Evolutionary conservation across 1,140 invertebrate genomes (phyloP), one percentile per base, ranked within the genome.

Genomic region (Homarus americanus): DNA sequence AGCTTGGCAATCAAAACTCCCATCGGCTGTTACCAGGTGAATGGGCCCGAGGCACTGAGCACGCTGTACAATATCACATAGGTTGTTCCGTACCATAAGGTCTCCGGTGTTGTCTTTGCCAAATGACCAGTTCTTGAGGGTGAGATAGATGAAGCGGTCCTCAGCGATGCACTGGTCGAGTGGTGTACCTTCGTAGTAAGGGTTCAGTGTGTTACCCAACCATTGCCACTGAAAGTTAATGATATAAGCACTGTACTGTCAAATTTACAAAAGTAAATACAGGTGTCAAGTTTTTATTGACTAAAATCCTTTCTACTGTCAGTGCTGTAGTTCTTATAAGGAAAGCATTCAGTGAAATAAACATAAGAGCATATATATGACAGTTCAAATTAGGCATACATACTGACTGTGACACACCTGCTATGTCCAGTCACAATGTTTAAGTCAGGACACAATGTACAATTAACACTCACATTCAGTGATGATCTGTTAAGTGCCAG

Each of bases 151-250:
- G 79, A 99, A 97, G 15, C 97, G 95, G 93, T 99, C 98, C 94
- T 99, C 98, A 82, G 95, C 96, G 41, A 99, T 96, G 96, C 98
- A 97, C 80, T 94, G 94, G 15, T 95, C 95, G 0, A 96, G 93
- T 1, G 95, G 95, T 94, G 98, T 98, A 1, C 96, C 97, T 94
- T 99, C 98, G 94, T 98, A 97, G 93, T 98, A 97, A 0, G 98
- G 98, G 95, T 99, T 99, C 32, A 99, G 94, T 0, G 97, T 98
- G 36, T 96, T 97, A 0, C 97, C 98, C 10, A 96, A 91, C 98
- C 98, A 99, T 75, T 96, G 93, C 97, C 97, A 98, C 94, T 96
- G 93, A 87, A 95, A 95, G 82, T 80, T 82, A 85, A 83, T 58
- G 20, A 89, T n/a, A 49, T 49, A 7, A 49, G 7, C 15, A 49